phyloP scores from a whole-genome alignment of 2,888 invertebrate species.

The Drosophila eohydei region DNA sequence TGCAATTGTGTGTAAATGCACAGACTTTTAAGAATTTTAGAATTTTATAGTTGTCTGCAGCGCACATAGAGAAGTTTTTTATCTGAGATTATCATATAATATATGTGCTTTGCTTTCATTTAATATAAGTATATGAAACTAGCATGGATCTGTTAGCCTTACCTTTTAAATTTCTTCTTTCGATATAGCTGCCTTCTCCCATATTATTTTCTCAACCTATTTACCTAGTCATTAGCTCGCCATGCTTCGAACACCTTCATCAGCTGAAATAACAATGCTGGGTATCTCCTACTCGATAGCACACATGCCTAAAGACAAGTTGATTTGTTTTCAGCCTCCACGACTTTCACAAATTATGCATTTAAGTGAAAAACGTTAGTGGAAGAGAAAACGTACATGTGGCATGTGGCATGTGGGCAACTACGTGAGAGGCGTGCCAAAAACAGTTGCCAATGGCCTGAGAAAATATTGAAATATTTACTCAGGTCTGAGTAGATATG shows the following conservation, averaged over 20 bases:
- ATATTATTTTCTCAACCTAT: not conserved
- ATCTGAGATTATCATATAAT: not conserved
- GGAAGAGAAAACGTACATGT: constrained; percentile 33
- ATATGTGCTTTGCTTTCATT: not conserved
- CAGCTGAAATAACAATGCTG: not conserved
- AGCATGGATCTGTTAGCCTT: too few species aligned
- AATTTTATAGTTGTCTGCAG: not conserved
- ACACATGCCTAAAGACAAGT: too few species aligned
- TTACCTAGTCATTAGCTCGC: not conserved
- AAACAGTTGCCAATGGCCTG: constrained; percentile 53
- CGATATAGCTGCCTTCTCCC: too few species aligned
- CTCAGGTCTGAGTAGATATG: constrained; percentile 19
- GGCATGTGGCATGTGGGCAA: constrained; percentile 60
- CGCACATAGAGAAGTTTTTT: not conserved
- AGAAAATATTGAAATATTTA: constrained; percentile 70
- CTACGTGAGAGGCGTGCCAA: constrained; percentile 69
- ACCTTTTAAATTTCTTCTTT: too few species aligned
- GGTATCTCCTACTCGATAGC: not conserved
- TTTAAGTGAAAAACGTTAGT: constrained; percentile 54
- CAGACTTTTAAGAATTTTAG: not conserved
- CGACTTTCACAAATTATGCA: constrained; percentile 67
- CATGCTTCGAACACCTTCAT: not conserved
- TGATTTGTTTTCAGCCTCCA: constrained; percentile 3
- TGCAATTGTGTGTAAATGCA: not conserved
- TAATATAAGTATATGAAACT: not conserved